Evolutionary conservation across 1,140 invertebrate genomes (phyloP).

Genomic region (Mylabris phalerata): DNA sequence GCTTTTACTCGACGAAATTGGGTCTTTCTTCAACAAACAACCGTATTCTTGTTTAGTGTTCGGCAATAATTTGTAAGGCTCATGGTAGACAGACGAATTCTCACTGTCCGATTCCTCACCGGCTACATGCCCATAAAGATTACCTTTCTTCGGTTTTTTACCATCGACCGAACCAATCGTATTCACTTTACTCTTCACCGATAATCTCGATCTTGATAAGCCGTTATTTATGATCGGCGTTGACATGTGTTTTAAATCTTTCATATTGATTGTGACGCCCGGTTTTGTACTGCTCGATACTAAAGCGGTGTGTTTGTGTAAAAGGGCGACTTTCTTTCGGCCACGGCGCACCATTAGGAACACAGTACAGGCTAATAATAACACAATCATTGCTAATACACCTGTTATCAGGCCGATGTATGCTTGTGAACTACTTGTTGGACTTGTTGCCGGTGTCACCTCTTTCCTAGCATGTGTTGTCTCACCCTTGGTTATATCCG

Average conservation of each 20-base stretch:
- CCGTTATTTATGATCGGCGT: constrained; percentile 54
- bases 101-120: constrained; percentile 53
- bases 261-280: constrained; percentile 59
- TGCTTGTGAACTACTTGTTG: constrained; percentile 56
- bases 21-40: constrained; percentile 48
- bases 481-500: constrained; percentile 32
- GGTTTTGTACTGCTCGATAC: constrained; percentile 43
- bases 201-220: constrained; percentile 46
- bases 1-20: constrained; percentile 45
- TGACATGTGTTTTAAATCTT: constrained; percentile 51
- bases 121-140: constrained; percentile 44
- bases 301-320: constrained; percentile 62
- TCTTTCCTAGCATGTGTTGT: constrained; percentile 42
- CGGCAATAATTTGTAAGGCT: constrained; percentile 53
- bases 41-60: constrained; percentile 48
- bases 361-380: constrained; percentile 60
- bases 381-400: constrained; percentile 62
- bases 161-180: constrained; percentile 26
- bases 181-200: constrained; percentile 43
- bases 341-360: constrained; percentile 65
- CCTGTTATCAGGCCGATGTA: constrained; percentile 78
- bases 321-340: constrained; percentile 56
- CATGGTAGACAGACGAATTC: constrained; percentile 53
- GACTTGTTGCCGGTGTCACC: constrained; percentile 57
- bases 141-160: constrained; percentile 36